A percentile compares a stretch with the other conserved stretches of the same genome.
Evolutionary conservation across 2,113 vertebrate species (phyloP).

Genomic region (Saguinus imperator): DNA sequence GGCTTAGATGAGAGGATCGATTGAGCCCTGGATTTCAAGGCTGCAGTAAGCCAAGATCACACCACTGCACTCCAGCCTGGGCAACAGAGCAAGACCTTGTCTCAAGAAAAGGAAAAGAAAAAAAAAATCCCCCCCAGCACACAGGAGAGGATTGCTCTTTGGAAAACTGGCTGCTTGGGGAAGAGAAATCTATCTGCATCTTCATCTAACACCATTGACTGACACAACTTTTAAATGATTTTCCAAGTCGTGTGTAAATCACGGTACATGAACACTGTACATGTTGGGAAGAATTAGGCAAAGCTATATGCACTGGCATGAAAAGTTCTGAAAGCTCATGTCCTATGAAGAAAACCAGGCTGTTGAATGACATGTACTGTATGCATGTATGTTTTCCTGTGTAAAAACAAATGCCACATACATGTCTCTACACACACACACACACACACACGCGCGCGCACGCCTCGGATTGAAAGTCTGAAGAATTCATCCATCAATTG

Average conservation of each 20-base stretch:
- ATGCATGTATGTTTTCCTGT: neutral
- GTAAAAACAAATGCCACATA: neutral
- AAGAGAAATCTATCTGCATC: neutral
- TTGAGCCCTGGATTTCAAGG: no score
- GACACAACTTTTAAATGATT: neutral
- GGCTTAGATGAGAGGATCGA: no score
- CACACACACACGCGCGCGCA: neutral
- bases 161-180: neutral
- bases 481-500: neutral
- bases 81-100: no score
- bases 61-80: no score
- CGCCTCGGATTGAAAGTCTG: neutral
- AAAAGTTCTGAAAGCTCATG: neutral
- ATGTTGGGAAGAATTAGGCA: neutral
- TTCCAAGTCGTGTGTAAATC: neutral
- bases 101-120: no score
- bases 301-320: neutral
- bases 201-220: neutral
- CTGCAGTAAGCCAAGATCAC: no score
- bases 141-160: neutral
- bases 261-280: neutral
- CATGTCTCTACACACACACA: no score
- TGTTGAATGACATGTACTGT: neutral
- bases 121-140: no score
- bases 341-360: neutral